These are phyloP conservation scores for Varanus salvator DNA, from an alignment of 2,113 vertebrate species.

Conservation along the genomic window DNA sequence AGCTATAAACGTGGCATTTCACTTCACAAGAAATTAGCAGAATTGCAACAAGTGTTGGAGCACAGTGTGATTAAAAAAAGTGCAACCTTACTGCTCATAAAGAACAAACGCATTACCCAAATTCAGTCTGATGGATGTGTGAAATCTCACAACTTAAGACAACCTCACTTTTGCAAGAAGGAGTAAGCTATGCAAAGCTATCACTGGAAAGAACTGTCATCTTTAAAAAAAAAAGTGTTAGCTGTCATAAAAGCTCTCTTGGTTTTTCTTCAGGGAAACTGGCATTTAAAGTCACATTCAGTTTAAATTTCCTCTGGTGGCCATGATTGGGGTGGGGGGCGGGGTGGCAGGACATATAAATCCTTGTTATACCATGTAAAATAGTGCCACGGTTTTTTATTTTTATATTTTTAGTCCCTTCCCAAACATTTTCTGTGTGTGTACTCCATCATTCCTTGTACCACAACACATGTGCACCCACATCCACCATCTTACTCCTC, in stretches of 20 bases:
- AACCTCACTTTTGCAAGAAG: neutral
- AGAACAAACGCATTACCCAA: neutral
- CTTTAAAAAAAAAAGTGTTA: neutral
- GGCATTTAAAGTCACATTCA: constrained; percentile 9
- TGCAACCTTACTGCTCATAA: neutral
- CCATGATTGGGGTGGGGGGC: neutral
- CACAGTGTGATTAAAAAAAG: neutral
- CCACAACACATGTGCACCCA: neutral
- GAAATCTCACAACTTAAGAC: constrained; percentile 4
- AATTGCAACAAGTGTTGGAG: neutral
- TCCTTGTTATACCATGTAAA: constrained; percentile 33
- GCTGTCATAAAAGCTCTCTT: constrained; percentile 11
- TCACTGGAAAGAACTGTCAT: neutral
- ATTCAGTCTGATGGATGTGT: neutral
- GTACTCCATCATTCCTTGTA: neutral
- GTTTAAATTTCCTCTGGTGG: neutral
- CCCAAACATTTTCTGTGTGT: neutral
- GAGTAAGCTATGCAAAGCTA: neutral
- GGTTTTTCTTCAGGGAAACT: neutral
- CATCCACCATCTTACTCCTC: neutral
- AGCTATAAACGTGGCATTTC: constrained; percentile 5
- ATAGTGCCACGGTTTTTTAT: neutral
- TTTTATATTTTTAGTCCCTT: neutral
- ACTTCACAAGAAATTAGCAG: constrained; percentile 22
- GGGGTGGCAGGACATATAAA: neutral